Base-by-base conservation (phyloP, 2,888 invertebrate species). In the Agrotis ipsilon region DNA sequence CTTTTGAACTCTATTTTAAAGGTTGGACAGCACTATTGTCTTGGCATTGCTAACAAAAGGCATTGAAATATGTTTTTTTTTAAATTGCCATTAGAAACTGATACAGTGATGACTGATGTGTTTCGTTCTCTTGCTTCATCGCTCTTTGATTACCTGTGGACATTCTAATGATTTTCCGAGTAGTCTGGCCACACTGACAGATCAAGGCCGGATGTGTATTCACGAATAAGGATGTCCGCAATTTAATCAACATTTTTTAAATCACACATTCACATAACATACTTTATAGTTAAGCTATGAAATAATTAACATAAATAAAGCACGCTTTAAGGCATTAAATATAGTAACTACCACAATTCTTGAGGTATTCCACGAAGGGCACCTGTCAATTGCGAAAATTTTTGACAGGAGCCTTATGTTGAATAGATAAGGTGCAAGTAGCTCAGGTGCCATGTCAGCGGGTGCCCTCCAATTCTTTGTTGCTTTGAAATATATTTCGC, bases 151-250 rank as follows among this genome's bases (percentile, higher is more conserved):
- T 71, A 45, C 54, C n/a, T 59, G 32, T 39, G 6, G 46, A 64
- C 70, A 64, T 79, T 79, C 54, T 75, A 70, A 79, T 79, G 70
- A 61, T 51, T 61, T 70, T 48, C 24, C 46, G 24, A 65, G 51
- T 78, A 65, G 54, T 43, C 14, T 55, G 3, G 9, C 60, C 63
- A 58, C 1, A 16, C 61, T 11, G 19, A 48, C 11, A 16, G 27
- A 49, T 2, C 2, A 32, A 67, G 27, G 24, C 0, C 27, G 61
- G 70, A 75, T 39, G n/a, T 43, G 5, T 21, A n/a, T 0, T 16
- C 2, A 3, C 13, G n/a, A 43, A 43, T 52, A 46, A 19, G 13
- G n/a, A 48, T 58, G 19, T 55, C 7, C 27, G n/a, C 3, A 27
- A 24, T 54, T 54, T 27, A 9, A 51, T 51, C 21, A 19, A 49